These are phyloP conservation scores for Autographa pulchrina DNA, from an alignment of 2,888 invertebrate species.

Conservation along the genomic window DNA sequence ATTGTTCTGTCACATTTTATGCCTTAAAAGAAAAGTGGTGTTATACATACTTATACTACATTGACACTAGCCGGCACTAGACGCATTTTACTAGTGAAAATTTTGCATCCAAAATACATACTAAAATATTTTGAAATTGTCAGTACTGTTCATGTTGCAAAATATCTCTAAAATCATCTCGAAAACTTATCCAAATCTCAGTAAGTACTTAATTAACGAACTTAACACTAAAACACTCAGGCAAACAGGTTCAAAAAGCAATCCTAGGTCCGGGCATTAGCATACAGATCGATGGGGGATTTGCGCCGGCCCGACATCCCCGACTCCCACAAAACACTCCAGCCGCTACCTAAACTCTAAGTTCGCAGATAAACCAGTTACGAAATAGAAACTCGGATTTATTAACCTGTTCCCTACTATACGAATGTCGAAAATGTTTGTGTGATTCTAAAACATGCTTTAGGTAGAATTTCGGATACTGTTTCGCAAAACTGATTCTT, in stretches of 20 bases:
- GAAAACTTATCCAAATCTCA: not conserved
- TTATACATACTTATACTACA: too few species aligned
- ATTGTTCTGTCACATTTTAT: too few species aligned
- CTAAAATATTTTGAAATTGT: too few species aligned
- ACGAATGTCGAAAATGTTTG: slow-evolving; percentile 8
- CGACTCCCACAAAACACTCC: slow-evolving; percentile 35
- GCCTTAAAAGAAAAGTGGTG: too few species aligned
- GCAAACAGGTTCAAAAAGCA: slow-evolving; percentile 54
- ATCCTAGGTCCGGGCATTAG: slow-evolving; percentile 53
- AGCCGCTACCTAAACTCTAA: slow-evolving; percentile 51
- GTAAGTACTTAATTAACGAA: slow-evolving; percentile 9
- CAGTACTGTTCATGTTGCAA: too few species aligned
- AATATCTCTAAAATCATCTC: too few species aligned
- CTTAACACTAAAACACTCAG: slow-evolving; percentile 41
- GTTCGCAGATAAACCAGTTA: slow-evolving; percentile 55
- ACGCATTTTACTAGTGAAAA: too few species aligned
- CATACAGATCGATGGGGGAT: slow-evolving; percentile 58
- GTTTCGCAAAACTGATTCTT: not conserved
- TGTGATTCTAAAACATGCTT: not conserved
- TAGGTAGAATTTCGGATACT: not conserved
- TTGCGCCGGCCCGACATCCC: slow-evolving; percentile 34
- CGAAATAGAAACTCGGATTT: slow-evolving; percentile 53
- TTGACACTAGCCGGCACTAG: too few species aligned
- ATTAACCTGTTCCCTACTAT: slow-evolving; percentile 38
- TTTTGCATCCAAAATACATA: too few species aligned